Base-by-base conservation (phyloP, 2,113 vertebrate species). In the Microcebus jonahi region DNA sequence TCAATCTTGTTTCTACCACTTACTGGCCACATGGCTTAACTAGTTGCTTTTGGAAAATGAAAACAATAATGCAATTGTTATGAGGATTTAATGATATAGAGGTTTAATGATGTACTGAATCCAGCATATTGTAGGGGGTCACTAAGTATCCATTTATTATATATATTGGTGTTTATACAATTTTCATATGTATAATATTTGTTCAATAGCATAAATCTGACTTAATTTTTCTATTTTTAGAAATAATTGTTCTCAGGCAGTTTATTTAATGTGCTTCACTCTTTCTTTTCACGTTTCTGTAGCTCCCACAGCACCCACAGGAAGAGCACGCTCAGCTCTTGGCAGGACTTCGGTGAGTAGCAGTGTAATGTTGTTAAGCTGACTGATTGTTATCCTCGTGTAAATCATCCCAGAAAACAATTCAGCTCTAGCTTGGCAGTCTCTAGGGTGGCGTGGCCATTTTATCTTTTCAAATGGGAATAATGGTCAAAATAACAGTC, bases 401-500 rank as follows among this genome's bases (percentile, higher is more conserved):
- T 48, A 82, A 88, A 34, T 71, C 53, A 86, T 45, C 27, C 59
- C 39, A 63, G 8, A 48, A 88, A 59, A 77, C 39, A 81, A 53
- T 25, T 90, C 21, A 36, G 31, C 36, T 65, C 85, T 76, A 63
- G 34, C 63, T n/a, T 61, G 14, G 29, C 1, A 4, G 5, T 15
- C 39, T 55, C 36, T 73, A 7, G 23, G 23, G 18, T 90, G 20
- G 4, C n/a, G 34, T 39, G 3, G 34, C 25, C 67, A 71, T 63
- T 83, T 94, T 31, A 65, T 84, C 23, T 83, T 91, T 96, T 70
- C 50, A 77, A 93, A 61, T 77, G 12, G 75, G 3, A 94, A 91
- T 45, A 93, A 83, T 14, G 1, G 20, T 89, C 59, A 93, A 6
- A 53, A 45, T 20, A 70, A 65, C 53, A 10, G 14, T 39, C 50